Base-by-base conservation (phyloP, 2,888 invertebrate species). In the Spodoptera exigua region DNA sequence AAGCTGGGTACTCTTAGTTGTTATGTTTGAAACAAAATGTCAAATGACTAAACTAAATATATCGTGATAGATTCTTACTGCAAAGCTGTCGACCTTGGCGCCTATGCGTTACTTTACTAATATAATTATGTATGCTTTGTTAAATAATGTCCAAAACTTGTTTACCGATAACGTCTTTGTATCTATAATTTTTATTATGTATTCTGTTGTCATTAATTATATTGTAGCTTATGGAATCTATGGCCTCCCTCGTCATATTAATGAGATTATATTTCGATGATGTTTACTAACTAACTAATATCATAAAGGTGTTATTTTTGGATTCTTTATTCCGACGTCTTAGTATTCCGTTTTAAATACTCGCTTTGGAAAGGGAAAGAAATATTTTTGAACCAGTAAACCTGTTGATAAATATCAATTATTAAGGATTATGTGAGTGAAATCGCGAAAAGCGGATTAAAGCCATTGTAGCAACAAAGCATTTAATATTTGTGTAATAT, bases 41-140 rank as follows among this genome's bases (percentile, higher is more conserved):
- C 35, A 45, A 61, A 60, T 48, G 9, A 35, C 36, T 35, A 45
- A 53, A 48, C 17, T 44, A 60, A 58, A 59, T 55, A 59, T 55
- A 63, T 54, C 55, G 37, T 46, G 52, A 49, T 39, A 44, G 32
- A 72, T 69, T 58, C 45, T 40, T 53, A 54, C n/a, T 56, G 18
- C 45, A 57, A 56, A 61, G 57, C 54, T 40, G 63, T 7, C 43
- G 61, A 66, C 74, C 73, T 74, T 74, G 70, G 13, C 14, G 55
- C 62, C 64, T 70, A 48, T 70, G 44, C 43, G 37, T 61, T 63
- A 55, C 27, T 62, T 64, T 47, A 71, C 70, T 40, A 66, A 53
- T 39, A 62, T 17, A 43, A 51, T 59, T 57, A 45, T 46, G 34
- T 46, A 37, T 39, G 11, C 37, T 59, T 54, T 57, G 56, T 64